phyloP scores from a whole-genome alignment of 2,113 vertebrate genomes.

The Onychorhynchus coronatus region DNA sequence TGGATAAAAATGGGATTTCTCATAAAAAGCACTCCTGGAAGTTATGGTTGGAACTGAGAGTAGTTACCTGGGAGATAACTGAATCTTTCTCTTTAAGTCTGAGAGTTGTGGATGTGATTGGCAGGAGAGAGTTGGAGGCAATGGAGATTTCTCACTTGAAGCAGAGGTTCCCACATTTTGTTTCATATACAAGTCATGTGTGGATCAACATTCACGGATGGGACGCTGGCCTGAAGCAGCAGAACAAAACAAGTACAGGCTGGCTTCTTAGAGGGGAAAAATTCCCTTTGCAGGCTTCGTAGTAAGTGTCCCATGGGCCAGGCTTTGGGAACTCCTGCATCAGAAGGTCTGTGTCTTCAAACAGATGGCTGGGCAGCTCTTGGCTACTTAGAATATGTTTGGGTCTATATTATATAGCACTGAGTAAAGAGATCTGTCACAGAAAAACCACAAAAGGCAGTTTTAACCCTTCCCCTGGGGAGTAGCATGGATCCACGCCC shows the following conservation, averaged over 20 bases:
- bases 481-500: background rate
- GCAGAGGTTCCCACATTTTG: background rate
- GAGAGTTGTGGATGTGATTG: background rate
- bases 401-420: constrained; percentile 36
- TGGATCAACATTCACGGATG: background rate
- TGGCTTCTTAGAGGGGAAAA: background rate
- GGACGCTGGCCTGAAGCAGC: background rate
- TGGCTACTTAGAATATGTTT: constrained; percentile 49
- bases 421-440: constrained; percentile 44
- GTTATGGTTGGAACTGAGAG: background rate
- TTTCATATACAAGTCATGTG: background rate
- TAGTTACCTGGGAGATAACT: background rate
- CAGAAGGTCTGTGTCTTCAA: constrained; percentile 38
- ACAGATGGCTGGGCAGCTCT: constrained; percentile 33
- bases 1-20: background rate
- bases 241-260: background rate
- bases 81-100: background rate
- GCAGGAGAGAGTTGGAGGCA: background rate
- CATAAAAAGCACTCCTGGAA: background rate
- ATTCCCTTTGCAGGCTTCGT: background rate
- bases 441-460: background rate
- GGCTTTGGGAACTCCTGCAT: constrained; percentile 42
- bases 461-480: background rate
- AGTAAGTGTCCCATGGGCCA: background rate
- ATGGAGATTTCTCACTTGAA: background rate